phyloP scores from a whole-genome alignment of 1,140 invertebrate species.

The Atta texana region DNA sequence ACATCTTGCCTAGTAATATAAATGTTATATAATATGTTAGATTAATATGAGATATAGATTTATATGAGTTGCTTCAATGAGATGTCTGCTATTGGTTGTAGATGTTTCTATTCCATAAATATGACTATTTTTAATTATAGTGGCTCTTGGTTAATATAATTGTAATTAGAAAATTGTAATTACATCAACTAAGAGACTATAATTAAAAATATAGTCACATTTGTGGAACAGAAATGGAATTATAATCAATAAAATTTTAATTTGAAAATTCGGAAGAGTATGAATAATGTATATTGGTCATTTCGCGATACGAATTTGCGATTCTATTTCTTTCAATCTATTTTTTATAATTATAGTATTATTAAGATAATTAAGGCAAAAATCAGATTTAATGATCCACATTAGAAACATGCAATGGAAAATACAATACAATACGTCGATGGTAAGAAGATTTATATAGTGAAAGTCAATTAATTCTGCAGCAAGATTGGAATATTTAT shows the following conservation, averaged over 20 bases:
- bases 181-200: too few relatives aligned
- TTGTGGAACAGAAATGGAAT: too few relatives aligned
- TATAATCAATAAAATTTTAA: too few relatives aligned
- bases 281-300: neutral
- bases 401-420: neutral
- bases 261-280: too few relatives aligned
- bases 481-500: neutral
- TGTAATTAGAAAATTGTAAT: neutral
- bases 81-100: neutral
- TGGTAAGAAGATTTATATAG: neutral
- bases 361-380: conserved; percentile 1
- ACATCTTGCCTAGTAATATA: too few relatives aligned
- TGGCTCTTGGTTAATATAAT: neutral
- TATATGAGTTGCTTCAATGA: neutral
- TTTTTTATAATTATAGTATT: neutral
- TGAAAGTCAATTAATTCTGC: conserved; percentile 56
- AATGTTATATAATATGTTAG: neutral
- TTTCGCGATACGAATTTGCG: neutral
- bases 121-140: conserved; percentile 1
- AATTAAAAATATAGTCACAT: too few relatives aligned
- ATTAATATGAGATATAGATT: too few relatives aligned
- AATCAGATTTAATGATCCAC: conserved; percentile 7
- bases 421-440: neutral
- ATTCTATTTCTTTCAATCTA: neutral
- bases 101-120: neutral